These are phyloP conservation scores for Megaustenia siamemsis DNA, from an alignment of 2,888 invertebrate genomes.

Conservation along the genomic window DNA sequence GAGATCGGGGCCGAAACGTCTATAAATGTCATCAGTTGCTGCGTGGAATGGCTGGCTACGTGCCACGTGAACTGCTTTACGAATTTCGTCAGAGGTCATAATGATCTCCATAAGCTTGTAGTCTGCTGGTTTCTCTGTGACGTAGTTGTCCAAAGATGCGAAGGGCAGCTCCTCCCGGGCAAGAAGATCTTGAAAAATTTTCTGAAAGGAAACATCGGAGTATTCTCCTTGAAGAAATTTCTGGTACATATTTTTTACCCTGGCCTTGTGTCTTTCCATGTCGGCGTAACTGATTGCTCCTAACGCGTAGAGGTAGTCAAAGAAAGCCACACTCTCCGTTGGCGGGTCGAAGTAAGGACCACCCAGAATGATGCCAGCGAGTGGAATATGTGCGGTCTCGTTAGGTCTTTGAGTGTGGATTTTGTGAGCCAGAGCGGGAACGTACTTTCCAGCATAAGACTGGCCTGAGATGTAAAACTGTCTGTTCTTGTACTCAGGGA, in stretches of 20 bases:
- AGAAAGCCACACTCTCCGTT: conserved; percentile 55
- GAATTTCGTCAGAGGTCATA: background rate
- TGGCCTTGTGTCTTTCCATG: background rate
- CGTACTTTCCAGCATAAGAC: conserved; percentile 84
- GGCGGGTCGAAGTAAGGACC: conserved; percentile 77
- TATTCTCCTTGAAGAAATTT: background rate
- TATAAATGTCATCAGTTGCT: conserved; percentile 12
- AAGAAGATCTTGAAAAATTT: conserved; percentile 1
- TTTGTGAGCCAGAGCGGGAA: conserved; percentile 85
- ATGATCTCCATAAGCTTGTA: conserved; percentile 8
- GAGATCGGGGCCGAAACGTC: conserved; percentile 29
- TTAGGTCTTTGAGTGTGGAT: conserved; percentile 68
- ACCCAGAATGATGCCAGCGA: conserved; percentile 76
- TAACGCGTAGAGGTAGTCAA: conserved; percentile 36
- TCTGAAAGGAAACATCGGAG: background rate
- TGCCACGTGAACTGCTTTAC: conserved; percentile 32
- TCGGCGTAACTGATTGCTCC: conserved; percentile 39
- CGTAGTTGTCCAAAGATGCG: conserved; percentile 46
- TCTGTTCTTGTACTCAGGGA: conserved; percentile 86
- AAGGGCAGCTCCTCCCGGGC: background rate
- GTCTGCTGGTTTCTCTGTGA: background rate
- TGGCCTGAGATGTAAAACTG: conserved; percentile 91
- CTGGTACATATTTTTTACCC: conserved; percentile 19
- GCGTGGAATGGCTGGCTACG: background rate
- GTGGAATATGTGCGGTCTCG: conserved; percentile 62